Conservation (phyloP, 2,797 vertebrate genomes). For the Hapalemur alaotrensis region DNA sequence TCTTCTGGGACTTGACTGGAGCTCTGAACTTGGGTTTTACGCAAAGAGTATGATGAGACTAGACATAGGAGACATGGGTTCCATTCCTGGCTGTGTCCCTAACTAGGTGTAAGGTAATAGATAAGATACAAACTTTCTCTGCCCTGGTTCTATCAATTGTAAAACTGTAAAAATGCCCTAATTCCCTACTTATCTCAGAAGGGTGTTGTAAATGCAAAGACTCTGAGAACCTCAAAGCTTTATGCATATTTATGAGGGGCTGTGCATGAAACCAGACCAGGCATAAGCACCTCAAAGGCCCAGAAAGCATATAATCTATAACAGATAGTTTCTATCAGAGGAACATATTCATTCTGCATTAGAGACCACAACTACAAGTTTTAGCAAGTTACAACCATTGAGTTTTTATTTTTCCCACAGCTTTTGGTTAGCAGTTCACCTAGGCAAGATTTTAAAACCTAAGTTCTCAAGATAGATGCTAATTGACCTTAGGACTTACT, state of each 20-base stretch:
- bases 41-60: background rate
- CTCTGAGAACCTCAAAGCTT: background rate
- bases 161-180: background rate
- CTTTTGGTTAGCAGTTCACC: background rate
- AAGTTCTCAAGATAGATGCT: background rate
- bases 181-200: background rate
- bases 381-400: background rate
- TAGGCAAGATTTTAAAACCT: background rate
- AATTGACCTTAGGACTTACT: slow-evolving; percentile 85
- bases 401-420: background rate
- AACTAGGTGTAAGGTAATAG: background rate
- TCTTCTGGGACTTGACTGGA: background rate
- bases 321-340: background rate
- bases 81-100: background rate
- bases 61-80: background rate
- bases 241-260: background rate
- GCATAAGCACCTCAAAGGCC: background rate
- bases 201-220: background rate
- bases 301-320: background rate
- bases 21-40: background rate
- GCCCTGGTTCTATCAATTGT: background rate
- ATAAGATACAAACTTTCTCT: background rate
- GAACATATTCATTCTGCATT: background rate
- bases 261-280: background rate
- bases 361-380: background rate